Base-by-base conservation (phyloP, 64 coral and sea anemone genomes). In the Actinia tenebrosa region DNA sequence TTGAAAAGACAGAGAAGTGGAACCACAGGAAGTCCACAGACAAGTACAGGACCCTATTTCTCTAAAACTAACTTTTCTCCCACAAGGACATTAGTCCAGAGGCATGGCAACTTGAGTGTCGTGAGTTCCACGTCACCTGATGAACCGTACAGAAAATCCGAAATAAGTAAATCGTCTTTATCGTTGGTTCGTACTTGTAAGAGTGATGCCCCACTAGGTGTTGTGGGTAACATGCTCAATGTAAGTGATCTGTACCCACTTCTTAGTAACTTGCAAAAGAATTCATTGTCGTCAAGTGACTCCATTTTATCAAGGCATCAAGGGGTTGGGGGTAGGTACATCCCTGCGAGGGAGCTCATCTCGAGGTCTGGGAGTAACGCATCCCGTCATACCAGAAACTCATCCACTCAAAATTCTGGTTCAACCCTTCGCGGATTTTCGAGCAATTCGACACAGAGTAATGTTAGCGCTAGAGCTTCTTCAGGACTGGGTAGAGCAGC, bases 181-280 rank as follows among this genome's bases (percentile, higher is more conserved):
- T 75, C 27, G 14, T 7, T 13, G 3, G 10, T 75, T 37, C 69
- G 26, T 26, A 30, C 5, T 45, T 81, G 16, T 50, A 53, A 50
- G 50, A 50, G 14, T 19, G 79, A 50, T 20, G 2, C 47, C 7
- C 4, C 44, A 18, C 45, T 50, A 22, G 79, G 43, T 50, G 44
- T 81, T 81, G 79, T 50, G 13, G 69, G 26, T 23, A 81, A 20
- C 79, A 81, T 50, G 43, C 43, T 81, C 5, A 81, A 81, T n/a
- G 46, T 81, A 22, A 50, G 11, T 0, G 79, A 81, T 23, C 19
- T 81, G 43, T 81, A 81, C 19, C 79, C 79, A 18, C 45, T 37
- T 50, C 5, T 50, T 16, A 81, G 17, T 44, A 81, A 18, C 42
- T 19, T 81, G 5, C 79, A 81, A 37, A 81, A 14, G 53, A 16